Percentiles rank a stretch among this genome's conserved stretches.
Evolutionary conservation across 2,888 invertebrate species (phyloP).

Genomic region (Dasysyrphus albostriatus): DNA sequence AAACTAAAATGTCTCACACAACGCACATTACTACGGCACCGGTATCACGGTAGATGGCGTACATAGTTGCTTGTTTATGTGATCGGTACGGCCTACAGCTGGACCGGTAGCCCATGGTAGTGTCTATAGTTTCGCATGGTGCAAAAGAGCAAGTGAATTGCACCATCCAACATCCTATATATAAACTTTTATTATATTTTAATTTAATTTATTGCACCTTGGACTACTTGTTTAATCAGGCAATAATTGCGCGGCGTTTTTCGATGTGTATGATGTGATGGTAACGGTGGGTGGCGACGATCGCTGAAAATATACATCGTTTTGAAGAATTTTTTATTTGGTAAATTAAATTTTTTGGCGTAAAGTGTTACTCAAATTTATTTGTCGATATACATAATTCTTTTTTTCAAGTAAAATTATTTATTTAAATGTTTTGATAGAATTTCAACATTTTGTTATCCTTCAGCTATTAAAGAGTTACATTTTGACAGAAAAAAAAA

Average conservation of each 20-base stretch:
- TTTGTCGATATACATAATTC: not conserved
- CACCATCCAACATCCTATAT: constrained; percentile 46
- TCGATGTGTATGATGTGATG: not conserved
- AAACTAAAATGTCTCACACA: constrained; percentile 43
- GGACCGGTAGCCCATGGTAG: not conserved
- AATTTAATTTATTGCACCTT: constrained; percentile 70
- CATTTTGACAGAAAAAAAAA: not conserved
- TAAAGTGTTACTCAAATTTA: not conserved
- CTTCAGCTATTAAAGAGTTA: not conserved
- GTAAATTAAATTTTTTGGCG: constrained; percentile 46
- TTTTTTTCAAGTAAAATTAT: not conserved
- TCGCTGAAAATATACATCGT: constrained; percentile 17
- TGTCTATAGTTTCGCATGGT: constrained; percentile 22
- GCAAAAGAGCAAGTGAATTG: constrained; percentile 59
- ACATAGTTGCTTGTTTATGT: constrained; percentile 3
- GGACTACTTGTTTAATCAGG: constrained; percentile 70
- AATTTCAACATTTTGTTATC: not conserved
- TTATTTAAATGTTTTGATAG: not conserved
- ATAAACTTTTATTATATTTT: constrained; percentile 45
- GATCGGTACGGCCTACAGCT: not conserved
- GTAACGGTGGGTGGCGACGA: not conserved
- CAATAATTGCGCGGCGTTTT: constrained; percentile 27
- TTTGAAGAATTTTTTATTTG: constrained; percentile 21
- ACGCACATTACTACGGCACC: constrained; percentile 16
- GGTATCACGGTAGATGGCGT: constrained; percentile 33